These are phyloP conservation scores for Rosalia funebris DNA, from an alignment of 2,888 invertebrate genomes.

Conservation along the genomic window DNA sequence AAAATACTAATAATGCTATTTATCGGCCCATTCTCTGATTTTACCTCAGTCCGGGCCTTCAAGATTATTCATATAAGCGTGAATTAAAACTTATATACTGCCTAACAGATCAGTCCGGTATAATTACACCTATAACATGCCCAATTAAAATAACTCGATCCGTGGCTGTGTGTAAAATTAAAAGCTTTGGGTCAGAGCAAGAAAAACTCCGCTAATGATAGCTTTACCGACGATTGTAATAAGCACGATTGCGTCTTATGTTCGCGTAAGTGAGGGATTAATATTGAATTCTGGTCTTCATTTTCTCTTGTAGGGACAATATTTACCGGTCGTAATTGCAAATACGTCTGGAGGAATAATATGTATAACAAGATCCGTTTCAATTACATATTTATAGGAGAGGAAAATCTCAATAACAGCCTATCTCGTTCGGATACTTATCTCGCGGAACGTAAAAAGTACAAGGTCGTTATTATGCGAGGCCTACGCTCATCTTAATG, in stretches of 20 bases:
- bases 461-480: no score
- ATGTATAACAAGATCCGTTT: background rate
- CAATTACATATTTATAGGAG: no score
- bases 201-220: conserved; percentile 35
- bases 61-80: conserved; percentile 17
- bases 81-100: conserved; percentile 27
- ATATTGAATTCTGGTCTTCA: conserved; percentile 5
- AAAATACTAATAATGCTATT: no score
- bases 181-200: conserved; percentile 25
- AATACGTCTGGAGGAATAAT: conserved; percentile 2
- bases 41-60: no score
- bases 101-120: conserved; percentile 23
- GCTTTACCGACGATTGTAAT: conserved; percentile 34
- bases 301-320: conserved; percentile 4
- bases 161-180: conserved; percentile 28
- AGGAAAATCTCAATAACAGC: no score
- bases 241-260: conserved; percentile 11
- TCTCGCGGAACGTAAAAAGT: no score
- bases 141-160: conserved; percentile 25
- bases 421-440: no score
- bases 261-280: conserved; percentile 10
- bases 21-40: no score
- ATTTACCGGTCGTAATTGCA: conserved; percentile 1
- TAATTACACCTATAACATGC: conserved; percentile 21
- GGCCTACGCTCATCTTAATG: no score